Conservation (phyloP, 2,888 invertebrate genomes). For the Salticus scenicus region DNA sequence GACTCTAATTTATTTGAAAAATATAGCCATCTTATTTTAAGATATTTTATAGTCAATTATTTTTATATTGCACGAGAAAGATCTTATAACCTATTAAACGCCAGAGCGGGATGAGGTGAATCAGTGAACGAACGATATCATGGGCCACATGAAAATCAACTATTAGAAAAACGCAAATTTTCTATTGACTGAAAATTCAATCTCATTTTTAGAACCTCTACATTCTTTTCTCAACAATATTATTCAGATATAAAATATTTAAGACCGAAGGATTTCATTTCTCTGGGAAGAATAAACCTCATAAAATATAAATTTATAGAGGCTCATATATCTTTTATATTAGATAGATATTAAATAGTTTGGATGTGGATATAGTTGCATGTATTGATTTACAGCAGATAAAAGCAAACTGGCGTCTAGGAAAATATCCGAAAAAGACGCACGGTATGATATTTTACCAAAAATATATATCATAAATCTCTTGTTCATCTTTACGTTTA, state of each 20-base stretch:
- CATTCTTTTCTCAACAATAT: not conserved
- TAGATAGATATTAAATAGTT: conserved; percentile 9
- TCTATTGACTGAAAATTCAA: conserved; percentile 10
- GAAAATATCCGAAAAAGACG: not conserved
- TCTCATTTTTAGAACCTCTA: not conserved
- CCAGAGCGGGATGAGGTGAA: not conserved
- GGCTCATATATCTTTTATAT: conserved; percentile 9
- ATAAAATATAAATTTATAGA: conserved; percentile 14
- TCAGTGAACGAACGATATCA: not conserved
- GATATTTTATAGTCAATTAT: not conserved
- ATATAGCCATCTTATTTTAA: no score
- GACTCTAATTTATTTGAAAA: no score
- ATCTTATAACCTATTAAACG: not conserved
- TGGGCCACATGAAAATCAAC: not conserved
- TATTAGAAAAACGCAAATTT: not conserved
- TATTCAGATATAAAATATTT: conserved; percentile 6
- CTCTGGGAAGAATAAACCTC: not conserved
- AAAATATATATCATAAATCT: not conserved
- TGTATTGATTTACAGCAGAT: not conserved
- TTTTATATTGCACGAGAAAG: not conserved
- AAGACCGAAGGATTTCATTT: not conserved
- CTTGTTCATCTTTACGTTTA: no score
- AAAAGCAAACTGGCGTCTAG: not conserved
- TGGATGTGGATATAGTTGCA: not conserved
- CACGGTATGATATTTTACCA: not conserved